Conservation (phyloP, 2,113 vertebrate species). For the Syngnathus scovelli region DNA sequence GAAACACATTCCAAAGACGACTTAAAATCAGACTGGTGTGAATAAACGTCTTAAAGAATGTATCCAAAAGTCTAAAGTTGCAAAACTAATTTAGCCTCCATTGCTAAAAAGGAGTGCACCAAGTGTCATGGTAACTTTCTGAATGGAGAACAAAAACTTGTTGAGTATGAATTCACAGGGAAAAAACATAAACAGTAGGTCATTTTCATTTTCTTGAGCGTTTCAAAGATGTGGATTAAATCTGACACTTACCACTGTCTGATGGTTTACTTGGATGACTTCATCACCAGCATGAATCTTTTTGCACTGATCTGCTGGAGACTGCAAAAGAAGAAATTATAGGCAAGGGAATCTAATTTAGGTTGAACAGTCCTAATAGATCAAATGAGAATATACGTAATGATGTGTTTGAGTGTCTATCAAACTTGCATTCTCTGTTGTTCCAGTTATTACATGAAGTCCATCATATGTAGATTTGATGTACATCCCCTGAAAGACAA, state of each 20-base stretch:
- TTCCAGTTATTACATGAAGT: constrained; percentile 71
- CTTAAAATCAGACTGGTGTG: constrained; percentile 25
- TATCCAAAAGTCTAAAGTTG: constrained; percentile 24
- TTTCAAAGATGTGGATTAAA: background rate
- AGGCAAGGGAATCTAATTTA: constrained; percentile 1
- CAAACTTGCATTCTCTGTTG: constrained; percentile 70
- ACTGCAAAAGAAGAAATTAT: constrained; percentile 39
- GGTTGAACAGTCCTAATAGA: background rate
- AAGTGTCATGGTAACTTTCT: constrained; percentile 25
- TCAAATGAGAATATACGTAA: background rate
- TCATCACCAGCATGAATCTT: constrained; percentile 70
- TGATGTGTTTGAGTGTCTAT: background rate
- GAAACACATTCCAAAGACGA: constrained; percentile 29
- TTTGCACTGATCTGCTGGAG: constrained; percentile 69
- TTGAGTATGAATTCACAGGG: constrained; percentile 8
- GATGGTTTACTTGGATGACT: constrained; percentile 71
- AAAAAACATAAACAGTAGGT: constrained; percentile 5
- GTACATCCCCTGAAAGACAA: constrained; percentile 67
- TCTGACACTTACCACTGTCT: constrained; percentile 65
- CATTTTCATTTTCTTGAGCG: background rate
- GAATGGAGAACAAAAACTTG: constrained; percentile 25
- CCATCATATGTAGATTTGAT: constrained; percentile 73
- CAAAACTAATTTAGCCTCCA: background rate
- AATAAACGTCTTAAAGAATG: constrained; percentile 41
- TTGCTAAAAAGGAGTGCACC: constrained; percentile 33